phyloP scores from a whole-genome alignment of 2,797 vertebrate species.

The Syngnathus acus region DNA sequence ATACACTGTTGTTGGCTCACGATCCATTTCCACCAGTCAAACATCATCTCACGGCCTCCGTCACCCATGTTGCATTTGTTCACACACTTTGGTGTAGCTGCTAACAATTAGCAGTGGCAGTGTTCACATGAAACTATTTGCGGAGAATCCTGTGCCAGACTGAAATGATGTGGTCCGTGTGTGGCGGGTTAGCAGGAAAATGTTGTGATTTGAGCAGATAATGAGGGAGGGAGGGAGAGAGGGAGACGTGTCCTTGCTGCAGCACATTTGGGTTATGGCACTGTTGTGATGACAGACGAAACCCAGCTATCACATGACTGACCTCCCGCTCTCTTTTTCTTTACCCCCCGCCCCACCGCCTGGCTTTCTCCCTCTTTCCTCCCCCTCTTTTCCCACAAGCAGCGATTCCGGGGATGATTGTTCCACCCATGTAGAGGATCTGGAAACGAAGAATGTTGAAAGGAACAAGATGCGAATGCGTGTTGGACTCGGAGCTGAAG shows the following conservation, averaged over 20 bases:
- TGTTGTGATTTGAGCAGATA: constrained; percentile 67
- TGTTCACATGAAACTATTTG: not conserved
- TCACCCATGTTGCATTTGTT: constrained; percentile 1
- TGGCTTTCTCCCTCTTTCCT: constrained; percentile 23
- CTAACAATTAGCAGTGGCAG: constrained; percentile 47
- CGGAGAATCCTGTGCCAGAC: not conserved
- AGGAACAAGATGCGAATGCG: constrained; percentile 54
- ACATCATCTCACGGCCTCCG: constrained; percentile 13
- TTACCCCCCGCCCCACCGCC: not conserved
- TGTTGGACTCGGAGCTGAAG: constrained; percentile 67
- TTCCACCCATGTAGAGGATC: constrained; percentile 94
- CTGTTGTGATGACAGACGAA: constrained; percentile 70
- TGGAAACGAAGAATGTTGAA: constrained; percentile 55
- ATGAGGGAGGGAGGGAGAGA: constrained; percentile 60
- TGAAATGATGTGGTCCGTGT: not conserved
- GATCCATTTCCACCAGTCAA: constrained; percentile 27
- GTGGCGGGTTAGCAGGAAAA: constrained; percentile 23
- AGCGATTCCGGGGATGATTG: constrained; percentile 96
- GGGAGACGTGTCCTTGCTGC: constrained; percentile 60
- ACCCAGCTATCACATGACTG: constrained; percentile 69
- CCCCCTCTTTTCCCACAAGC: constrained; percentile 66
- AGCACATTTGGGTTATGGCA: constrained; percentile 66
- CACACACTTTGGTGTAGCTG: constrained; percentile 19
- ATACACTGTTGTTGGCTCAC: not conserved
- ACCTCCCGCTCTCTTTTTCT: constrained; percentile 45